Percentiles rank a stretch among this genome's conserved stretches.
These are phyloP conservation scores for Emberiza fucata DNA, from an alignment of 2,113 vertebrate genomes.

Conservation along the genomic window DNA sequence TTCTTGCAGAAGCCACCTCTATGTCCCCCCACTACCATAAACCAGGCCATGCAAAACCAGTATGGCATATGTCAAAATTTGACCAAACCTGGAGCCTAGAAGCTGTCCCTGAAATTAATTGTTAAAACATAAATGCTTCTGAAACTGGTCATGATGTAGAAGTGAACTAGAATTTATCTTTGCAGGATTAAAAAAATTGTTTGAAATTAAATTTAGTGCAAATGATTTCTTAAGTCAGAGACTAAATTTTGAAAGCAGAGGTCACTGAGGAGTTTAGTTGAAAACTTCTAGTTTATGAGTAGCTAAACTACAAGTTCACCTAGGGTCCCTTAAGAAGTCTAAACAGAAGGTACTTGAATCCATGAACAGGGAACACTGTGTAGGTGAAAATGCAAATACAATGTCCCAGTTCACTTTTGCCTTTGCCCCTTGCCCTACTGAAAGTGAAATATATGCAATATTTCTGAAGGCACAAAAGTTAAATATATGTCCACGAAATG, in stretches of 20 bases:
- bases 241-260: not conserved
- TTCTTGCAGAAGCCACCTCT: not conserved
- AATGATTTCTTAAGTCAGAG: not conserved
- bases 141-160: not conserved
- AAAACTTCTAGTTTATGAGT: not conserved
- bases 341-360: not conserved
- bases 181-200: not conserved
- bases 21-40: not conserved
- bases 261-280: not conserved
- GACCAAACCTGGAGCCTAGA: not conserved
- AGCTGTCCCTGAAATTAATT: not conserved
- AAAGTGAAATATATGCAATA: not conserved
- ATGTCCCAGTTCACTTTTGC: not conserved
- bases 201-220: not conserved
- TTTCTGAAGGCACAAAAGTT: not conserved
- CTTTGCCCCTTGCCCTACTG: not conserved
- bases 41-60: not conserved
- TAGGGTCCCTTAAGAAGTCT: not conserved
- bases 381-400: not conserved
- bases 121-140: not conserved
- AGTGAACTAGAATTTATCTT: not conserved
- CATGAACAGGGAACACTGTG: not conserved
- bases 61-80: not conserved
- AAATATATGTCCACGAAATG: not conserved
- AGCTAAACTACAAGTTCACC: not conserved